phyloP scores from a whole-genome alignment of 1,140 invertebrate genomes.

The Drosophila lacteicornis region DNA sequence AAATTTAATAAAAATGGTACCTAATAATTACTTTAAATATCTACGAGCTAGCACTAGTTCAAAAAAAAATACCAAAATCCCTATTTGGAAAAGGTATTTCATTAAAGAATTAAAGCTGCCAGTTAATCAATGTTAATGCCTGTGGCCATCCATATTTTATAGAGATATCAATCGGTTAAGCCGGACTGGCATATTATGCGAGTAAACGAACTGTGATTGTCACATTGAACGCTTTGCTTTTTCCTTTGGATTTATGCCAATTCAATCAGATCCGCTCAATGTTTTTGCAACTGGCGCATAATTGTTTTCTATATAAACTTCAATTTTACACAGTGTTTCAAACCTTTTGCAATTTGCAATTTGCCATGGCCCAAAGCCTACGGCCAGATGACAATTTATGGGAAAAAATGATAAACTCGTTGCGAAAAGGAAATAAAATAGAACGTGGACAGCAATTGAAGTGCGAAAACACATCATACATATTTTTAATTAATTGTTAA shows the following conservation, averaged over 20 bases:
- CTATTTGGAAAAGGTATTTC: conserved; percentile 3
- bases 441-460: conserved; percentile 43
- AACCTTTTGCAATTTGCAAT: conserved; percentile 42
- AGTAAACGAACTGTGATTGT: conserved; percentile 54
- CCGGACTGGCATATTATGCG: conserved; percentile 49
- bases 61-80: conserved; percentile 1
- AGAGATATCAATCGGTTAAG: conserved; percentile 42
- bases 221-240: conserved; percentile 30
- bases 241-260: conserved; percentile 24
- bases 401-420: conserved; percentile 28
- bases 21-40: not conserved
- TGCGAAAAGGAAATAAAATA: conserved; percentile 23
- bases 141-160: conserved; percentile 38
- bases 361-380: conserved; percentile 30
- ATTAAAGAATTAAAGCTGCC: conserved; percentile 5
- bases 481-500: conserved; percentile 80
- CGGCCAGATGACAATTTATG: conserved; percentile 48
- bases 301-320: conserved; percentile 51
- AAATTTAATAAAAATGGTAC: not conserved
- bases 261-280: conserved; percentile 13
- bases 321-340: conserved; percentile 38
- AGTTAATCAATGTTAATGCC: conserved; percentile 12
- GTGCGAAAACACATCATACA: conserved; percentile 56
- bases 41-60: no score
- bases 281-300: conserved; percentile 44